Evolutionary conservation across 2,797 vertebrate species (phyloP).

Genomic region (Acrossocheilus wenchowensis): DNA sequence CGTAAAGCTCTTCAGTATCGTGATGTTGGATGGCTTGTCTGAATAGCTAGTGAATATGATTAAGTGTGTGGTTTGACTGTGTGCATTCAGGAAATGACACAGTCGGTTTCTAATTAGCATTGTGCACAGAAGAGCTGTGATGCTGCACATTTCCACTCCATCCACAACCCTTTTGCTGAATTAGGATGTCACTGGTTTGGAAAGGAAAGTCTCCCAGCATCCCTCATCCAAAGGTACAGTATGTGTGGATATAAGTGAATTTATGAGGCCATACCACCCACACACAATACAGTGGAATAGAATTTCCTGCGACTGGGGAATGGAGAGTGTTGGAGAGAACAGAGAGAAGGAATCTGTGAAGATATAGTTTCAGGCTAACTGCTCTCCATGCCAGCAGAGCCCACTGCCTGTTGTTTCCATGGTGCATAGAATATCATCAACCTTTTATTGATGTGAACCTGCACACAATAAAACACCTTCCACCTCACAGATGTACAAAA

Average conservation of each 20-base stretch:
- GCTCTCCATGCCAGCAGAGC: background rate
- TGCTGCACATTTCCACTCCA: conserved; percentile 12
- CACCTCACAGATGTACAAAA: background rate
- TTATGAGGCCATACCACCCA: conserved; percentile 62
- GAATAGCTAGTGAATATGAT: conserved; percentile 23
- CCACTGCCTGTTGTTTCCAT: background rate
- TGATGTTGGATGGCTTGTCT: conserved; percentile 1
- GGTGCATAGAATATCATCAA: conserved; percentile 18
- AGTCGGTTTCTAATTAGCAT: conserved; percentile 36
- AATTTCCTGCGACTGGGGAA: conserved; percentile 19
- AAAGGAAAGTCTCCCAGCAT: conserved; percentile 24
- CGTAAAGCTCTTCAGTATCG: conserved; percentile 2
- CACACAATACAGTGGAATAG: conserved; percentile 53
- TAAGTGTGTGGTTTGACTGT: conserved; percentile 40
- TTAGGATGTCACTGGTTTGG: conserved; percentile 51
- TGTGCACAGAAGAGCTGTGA: background rate
- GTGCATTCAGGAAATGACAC: conserved; percentile 24
- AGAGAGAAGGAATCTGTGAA: conserved; percentile 13
- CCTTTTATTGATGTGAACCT: conserved; percentile 15
- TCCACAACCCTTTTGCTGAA: conserved; percentile 41
- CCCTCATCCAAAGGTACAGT: conserved; percentile 44
- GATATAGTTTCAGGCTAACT: conserved; percentile 15
- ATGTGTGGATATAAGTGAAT: conserved; percentile 40
- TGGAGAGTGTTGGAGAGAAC: conserved; percentile 2
- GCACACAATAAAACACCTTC: conserved; percentile 3